Evolutionary conservation across 2,888 invertebrate genomes (phyloP).

Genomic region (Plebejus anna): DNA sequence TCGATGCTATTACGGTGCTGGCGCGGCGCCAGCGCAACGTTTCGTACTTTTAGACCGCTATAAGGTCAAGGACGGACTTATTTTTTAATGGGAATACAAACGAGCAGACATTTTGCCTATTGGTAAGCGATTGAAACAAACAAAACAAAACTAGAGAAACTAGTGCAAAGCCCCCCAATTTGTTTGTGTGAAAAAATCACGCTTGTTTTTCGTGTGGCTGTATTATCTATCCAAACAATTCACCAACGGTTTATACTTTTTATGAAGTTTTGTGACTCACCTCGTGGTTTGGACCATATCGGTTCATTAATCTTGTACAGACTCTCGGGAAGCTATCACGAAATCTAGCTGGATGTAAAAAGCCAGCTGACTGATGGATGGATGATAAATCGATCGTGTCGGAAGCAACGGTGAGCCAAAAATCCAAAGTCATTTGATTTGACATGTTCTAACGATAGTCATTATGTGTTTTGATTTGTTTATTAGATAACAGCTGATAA

Average conservation of each 20-base stretch:
- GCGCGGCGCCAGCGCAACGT: slow-evolving; percentile 64
- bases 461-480: slow-evolving; percentile 9
- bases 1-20: slow-evolving; percentile 66
- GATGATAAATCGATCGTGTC: slow-evolving; percentile 21
- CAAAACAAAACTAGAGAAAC: not conserved
- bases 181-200: not conserved
- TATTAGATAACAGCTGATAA: slow-evolving; percentile 5
- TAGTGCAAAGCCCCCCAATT: not conserved
- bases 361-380: slow-evolving; percentile 18
- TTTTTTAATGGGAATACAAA: not conserved
- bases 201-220: not conserved
- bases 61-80: not conserved
- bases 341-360: slow-evolving; percentile 25
- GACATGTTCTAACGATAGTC: slow-evolving; percentile 9
- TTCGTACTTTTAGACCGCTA: slow-evolving; percentile 51
- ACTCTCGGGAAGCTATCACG: slow-evolving; percentile 1
- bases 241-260: not conserved
- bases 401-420: slow-evolving; percentile 21
- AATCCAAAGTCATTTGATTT: not conserved
- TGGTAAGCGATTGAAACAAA: not conserved
- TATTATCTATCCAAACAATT: not conserved
- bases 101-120: not conserved
- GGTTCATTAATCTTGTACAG: not conserved
- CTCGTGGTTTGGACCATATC: not conserved
- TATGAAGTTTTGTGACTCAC: too few species aligned